Evolutionary conservation across 2,113 vertebrate genomes (phyloP).

Genomic region (Smithornis capensis): DNA sequence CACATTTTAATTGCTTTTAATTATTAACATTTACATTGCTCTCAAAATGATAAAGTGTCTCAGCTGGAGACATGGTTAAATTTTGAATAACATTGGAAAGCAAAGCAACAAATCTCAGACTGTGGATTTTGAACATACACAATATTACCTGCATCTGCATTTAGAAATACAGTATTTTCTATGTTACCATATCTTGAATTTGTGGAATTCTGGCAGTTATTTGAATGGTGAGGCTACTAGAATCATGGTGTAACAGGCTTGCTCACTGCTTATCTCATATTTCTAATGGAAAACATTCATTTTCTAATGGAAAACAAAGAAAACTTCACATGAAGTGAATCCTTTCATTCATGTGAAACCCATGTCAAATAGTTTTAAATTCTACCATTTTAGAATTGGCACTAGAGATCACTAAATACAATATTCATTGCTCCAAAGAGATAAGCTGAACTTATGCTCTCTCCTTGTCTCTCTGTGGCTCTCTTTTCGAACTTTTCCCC

Average conservation of each 20-base stretch:
- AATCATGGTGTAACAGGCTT: not conserved
- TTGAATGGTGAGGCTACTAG: not conserved
- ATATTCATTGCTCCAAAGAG: not conserved
- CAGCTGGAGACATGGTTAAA: conserved; percentile 64
- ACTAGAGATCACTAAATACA: not conserved
- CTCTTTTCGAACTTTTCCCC: not conserved
- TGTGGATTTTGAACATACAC: not conserved
- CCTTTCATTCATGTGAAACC: not conserved
- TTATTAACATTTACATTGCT: conserved; percentile 77
- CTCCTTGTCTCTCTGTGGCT: not conserved
- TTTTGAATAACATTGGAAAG: conserved; percentile 71
- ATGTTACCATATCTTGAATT: not conserved
- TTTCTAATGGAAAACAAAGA: no score
- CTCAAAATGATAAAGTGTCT: conserved; percentile 53
- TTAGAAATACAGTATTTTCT: not conserved
- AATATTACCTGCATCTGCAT: rapidly evolving
- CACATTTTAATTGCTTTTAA: conserved; percentile 80
- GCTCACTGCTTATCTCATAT: not conserved
- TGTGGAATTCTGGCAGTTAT: not conserved
- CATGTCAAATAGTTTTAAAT: not conserved
- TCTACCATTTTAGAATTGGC: not conserved
- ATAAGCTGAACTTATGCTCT: not conserved
- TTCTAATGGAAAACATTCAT: not conserved
- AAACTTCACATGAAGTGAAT: not conserved
- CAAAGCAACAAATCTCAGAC: not conserved